Percentiles rank a stretch among this genome's conserved stretches.
These are phyloP conservation scores for Anthoscopus minutus DNA, from an alignment of 2,113 vertebrate species.

Conservation along the genomic window DNA sequence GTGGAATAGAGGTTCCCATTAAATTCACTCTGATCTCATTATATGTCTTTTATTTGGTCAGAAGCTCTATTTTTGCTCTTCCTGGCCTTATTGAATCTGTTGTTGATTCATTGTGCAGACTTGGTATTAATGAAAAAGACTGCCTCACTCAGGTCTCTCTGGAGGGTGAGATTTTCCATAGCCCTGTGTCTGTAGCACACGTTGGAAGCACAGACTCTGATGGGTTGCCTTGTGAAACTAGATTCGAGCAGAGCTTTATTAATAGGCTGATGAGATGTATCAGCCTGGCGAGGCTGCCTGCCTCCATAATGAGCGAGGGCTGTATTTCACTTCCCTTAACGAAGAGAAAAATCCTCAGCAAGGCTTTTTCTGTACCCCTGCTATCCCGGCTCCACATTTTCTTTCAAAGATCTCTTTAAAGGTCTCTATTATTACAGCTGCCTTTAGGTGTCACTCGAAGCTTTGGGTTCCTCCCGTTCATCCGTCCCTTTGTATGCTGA, in stretches of 20 bases:
- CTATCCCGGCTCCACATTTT: conserved; percentile 17
- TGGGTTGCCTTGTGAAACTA: conserved; percentile 51
- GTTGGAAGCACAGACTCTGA: conserved; percentile 37
- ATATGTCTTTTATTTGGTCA: conserved; percentile 37
- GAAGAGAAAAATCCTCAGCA: conserved; percentile 53
- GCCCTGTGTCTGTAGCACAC: background rate
- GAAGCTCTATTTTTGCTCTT: conserved; percentile 59
- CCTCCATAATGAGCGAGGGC: conserved; percentile 51
- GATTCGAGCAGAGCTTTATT: conserved; percentile 51
- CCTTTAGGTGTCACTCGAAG: conserved; percentile 56
- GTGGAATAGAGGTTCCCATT: conserved; percentile 39
- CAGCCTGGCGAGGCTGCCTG: conserved; percentile 41
- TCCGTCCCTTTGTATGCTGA: background rate
- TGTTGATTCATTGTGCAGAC: conserved; percentile 59
- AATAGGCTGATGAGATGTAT: conserved; percentile 64
- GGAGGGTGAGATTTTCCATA: conserved; percentile 50
- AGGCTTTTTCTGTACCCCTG: conserved; percentile 41
- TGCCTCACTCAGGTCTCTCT: conserved; percentile 35
- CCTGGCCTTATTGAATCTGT: conserved; percentile 64
- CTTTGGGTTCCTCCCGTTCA: conserved; percentile 46
- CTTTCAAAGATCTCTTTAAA: conserved; percentile 63
- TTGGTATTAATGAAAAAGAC: conserved; percentile 45
- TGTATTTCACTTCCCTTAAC: conserved; percentile 51
- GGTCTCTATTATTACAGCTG: conserved; percentile 53
- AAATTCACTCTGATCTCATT: conserved; percentile 44